These are phyloP conservation scores for Abramis brama DNA, from an alignment of 2,113 vertebrate species.

Conservation along the genomic window DNA sequence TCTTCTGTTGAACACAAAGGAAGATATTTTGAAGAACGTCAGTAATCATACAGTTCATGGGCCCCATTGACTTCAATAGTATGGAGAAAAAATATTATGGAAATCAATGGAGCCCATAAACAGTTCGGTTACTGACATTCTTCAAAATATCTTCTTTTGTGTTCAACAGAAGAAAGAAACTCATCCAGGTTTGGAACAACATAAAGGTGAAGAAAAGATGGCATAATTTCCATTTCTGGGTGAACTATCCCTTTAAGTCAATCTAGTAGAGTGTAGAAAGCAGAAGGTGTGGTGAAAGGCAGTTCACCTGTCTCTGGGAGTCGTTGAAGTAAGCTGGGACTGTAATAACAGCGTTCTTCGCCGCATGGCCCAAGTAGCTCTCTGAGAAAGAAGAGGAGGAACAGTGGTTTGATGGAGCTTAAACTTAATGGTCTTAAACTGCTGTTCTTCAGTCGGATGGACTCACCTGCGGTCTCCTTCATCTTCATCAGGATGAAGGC, in stretches of 20 bases:
- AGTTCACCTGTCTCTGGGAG: slow-evolving; percentile 94
- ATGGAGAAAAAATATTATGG: too few species aligned
- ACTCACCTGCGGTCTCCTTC: slow-evolving; percentile 96
- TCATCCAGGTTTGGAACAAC: too few species aligned
- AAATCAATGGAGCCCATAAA: too few species aligned
- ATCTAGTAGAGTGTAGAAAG: neutral
- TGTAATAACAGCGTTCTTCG: slow-evolving; percentile 96
- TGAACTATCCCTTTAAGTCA: neutral
- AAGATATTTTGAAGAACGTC: too few species aligned
- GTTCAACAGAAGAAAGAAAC: too few species aligned
- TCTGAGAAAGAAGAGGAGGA: slow-evolving; percentile 74
- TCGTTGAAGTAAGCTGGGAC: slow-evolving; percentile 99
- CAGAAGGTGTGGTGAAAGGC: neutral
- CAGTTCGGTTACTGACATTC: too few species aligned
- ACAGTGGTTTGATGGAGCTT: neutral
- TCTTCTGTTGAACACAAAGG: too few species aligned
- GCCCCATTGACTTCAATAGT: too few species aligned
- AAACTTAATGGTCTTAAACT: rapidly evolving
- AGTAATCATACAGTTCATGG: too few species aligned
- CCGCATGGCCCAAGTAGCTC: slow-evolving; percentile 88
- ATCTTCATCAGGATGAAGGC: slow-evolving; percentile 98
- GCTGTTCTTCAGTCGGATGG: neutral
- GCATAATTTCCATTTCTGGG: too few species aligned
- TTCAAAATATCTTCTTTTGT: too few species aligned
- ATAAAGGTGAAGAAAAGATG: too few species aligned